phyloP scores from a whole-genome alignment of 2,113 vertebrate species.

The Delphinapterus leucas region DNA sequence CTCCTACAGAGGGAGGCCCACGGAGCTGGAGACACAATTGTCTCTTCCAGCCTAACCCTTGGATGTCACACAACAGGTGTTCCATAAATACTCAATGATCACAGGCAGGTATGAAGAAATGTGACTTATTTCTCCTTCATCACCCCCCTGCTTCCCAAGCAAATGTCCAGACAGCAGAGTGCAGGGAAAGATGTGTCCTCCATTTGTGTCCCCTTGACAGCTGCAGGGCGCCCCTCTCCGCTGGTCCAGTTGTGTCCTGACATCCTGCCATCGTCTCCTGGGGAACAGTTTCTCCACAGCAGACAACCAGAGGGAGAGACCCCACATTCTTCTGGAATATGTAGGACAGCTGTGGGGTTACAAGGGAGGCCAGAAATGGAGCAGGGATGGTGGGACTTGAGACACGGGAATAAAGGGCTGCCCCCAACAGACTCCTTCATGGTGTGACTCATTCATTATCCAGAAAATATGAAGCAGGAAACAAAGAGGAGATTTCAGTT shows the following conservation, averaged over 20 bases:
- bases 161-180: background rate
- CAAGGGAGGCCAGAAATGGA: background rate
- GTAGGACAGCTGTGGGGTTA: slow-evolving; percentile 51
- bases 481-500: background rate
- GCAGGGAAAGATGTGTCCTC: background rate
- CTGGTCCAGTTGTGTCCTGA: background rate
- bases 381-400: background rate
- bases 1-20: background rate
- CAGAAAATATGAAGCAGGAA: background rate
- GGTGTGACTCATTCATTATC: background rate
- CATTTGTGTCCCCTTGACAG: background rate
- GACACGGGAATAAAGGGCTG: background rate
- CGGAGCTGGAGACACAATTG: background rate
- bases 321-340: slow-evolving; percentile 42
- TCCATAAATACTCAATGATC: background rate
- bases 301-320: background rate
- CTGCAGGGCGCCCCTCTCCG: background rate
- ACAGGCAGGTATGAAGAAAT: slow-evolving; percentile 40
- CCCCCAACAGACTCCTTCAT: background rate
- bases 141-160: background rate
- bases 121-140: background rate
- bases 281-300: background rate
- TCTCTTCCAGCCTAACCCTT: background rate
- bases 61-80: slow-evolving; percentile 22
- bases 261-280: background rate